Evolutionary conservation across 2,113 vertebrate genomes (phyloP).

Genomic region (Hippocampus barbouri): DNA sequence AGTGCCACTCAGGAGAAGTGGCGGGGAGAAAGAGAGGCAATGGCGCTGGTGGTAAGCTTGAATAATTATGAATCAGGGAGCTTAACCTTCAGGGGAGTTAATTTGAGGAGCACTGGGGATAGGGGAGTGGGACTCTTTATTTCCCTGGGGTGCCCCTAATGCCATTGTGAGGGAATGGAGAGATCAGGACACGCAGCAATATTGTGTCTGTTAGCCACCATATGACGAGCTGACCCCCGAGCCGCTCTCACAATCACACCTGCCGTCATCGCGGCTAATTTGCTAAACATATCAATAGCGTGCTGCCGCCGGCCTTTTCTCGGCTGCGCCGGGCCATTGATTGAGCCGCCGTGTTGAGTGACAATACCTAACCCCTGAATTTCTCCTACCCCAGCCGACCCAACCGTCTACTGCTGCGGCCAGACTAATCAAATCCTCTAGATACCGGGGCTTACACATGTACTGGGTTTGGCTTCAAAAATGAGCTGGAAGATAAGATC

Average conservation of each 20-base stretch:
- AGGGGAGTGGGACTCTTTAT: constrained; percentile 72
- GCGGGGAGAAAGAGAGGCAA: constrained; percentile 44
- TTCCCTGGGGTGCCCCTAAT: constrained; percentile 77
- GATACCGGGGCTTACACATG: constrained; percentile 15
- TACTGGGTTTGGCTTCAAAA: neutral
- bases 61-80: constrained; percentile 78
- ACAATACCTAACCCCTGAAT: constrained; percentile 39
- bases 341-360: constrained; percentile 46
- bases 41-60: constrained; percentile 55
- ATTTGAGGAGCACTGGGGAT: constrained; percentile 75
- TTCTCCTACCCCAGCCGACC: constrained; percentile 7
- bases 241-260: constrained; percentile 67
- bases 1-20: constrained; percentile 75
- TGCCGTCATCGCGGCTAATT: constrained; percentile 77
- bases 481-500: constrained; percentile 12
- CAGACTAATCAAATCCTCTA: constrained; percentile 23
- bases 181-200: constrained; percentile 75
- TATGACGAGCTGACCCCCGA: constrained; percentile 74
- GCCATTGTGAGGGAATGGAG: constrained; percentile 78
- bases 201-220: constrained; percentile 78
- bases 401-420: constrained; percentile 11
- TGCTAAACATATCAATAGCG: constrained; percentile 79
- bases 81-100: constrained; percentile 79
- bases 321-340: constrained; percentile 51
- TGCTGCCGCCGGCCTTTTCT: constrained; percentile 57